Evolutionary conservation across 2,888 invertebrate genomes (phyloP), one percentile per base, ranked within the genome.

Genomic region (Thumatha senex): DNA sequence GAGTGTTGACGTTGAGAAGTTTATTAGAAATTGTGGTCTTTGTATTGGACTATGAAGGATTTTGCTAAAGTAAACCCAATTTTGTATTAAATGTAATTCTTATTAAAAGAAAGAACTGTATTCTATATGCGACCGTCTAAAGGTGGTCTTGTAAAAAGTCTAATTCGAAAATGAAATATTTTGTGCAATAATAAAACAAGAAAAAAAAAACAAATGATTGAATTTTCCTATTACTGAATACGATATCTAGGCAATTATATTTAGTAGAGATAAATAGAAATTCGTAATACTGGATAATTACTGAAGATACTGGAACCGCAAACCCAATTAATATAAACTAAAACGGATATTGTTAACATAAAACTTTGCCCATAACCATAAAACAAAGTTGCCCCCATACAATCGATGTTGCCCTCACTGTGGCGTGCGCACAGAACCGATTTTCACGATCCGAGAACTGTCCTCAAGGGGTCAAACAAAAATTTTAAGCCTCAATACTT

Each of bases 291-390:
- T 24, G 3, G 18, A 24, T 24, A 24, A 24, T 24, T 24, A 24
- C 18, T 4, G 18, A 24, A 24, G 18, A 24, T 24, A 24, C 41
- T 53, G 46, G 41, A 18, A 49, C 51, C 60, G 51, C 43, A 35
- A 48, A 38, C 41, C 45, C 66, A 58, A 65, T 65, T 67, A 65
- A 61, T 68, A 54, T 58, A 68, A 68, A 55, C 51, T 40, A 51
- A 44, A 51, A 42, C 42, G 53, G 54, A 56, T 63, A 65, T 56
- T 49, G 49, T 46, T 46, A 48, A 58, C 51, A 58, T 54, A 53
- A 49, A 64, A 77, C 70, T 77, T 70, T 51, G 49, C 18, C 62
- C 55, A 73, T 74, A 67, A 72, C 62, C 72, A 63, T 79, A 77
- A 78, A 78, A 70, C 69, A 70, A 72, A 76, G 72, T 67, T 61